phyloP scores from a whole-genome alignment of 2,797 vertebrate species.

The Lemur catta region DNA sequence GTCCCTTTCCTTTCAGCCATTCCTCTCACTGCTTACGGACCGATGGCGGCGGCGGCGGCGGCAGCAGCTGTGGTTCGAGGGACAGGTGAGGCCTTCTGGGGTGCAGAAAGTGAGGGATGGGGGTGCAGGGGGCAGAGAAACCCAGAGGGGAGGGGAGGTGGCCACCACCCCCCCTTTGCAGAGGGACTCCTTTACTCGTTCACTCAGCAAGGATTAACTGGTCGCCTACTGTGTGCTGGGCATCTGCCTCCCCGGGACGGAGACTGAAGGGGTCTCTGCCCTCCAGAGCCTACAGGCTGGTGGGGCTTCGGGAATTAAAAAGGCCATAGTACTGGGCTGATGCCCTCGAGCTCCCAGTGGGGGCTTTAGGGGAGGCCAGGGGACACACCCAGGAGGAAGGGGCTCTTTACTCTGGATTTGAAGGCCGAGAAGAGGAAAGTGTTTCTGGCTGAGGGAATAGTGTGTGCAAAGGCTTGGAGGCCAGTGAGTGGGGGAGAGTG shows the following conservation, averaged over 20 bases:
- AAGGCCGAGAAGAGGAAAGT: not conserved
- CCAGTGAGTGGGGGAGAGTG: not conserved
- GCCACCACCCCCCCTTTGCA: not conserved
- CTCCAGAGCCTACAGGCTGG: not conserved
- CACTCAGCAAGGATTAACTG: not conserved
- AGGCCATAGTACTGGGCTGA: too few relatives aligned
- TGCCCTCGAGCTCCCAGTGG: not conserved
- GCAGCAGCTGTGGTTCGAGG: constrained; percentile 97
- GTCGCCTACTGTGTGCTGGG: not conserved
- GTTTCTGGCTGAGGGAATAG: not conserved
- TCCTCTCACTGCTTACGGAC: constrained; percentile 97
- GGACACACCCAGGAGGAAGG: not conserved
- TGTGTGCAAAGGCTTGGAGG: not conserved
- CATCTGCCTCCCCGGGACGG: not conserved
- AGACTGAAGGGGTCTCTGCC: not conserved
- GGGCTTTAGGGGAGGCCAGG: not conserved
- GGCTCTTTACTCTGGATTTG: not conserved
- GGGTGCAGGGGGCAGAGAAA: not conserved
- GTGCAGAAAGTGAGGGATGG: constrained; percentile 35
- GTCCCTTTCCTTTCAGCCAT: constrained; percentile 89
- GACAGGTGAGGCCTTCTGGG: constrained; percentile 83
- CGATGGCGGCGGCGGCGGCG: constrained; percentile 94
- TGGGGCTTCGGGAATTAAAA: not conserved
- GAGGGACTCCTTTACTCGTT: not conserved
- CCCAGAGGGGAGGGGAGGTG: not conserved